Evolutionary conservation across 2,888 invertebrate genomes (phyloP).

Genomic region (Cantharis flavilabris): DNA sequence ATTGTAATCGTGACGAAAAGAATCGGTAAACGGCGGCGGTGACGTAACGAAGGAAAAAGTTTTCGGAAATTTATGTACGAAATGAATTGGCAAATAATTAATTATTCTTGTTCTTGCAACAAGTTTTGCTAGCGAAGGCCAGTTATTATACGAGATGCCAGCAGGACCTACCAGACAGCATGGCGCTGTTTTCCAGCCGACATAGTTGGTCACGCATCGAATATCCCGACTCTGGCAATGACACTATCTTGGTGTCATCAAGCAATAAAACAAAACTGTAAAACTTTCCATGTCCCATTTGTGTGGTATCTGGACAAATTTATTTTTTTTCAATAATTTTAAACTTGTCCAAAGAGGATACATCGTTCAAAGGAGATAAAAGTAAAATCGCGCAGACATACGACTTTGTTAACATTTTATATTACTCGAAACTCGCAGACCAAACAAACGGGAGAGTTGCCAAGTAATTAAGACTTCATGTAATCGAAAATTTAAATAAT

Average conservation of each 20-base stretch:
- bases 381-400: background rate
- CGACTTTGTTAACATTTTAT: constrained; percentile 1
- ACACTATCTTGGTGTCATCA: constrained; percentile 27
- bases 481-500: background rate
- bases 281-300: constrained; percentile 29
- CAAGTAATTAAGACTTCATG: constrained; percentile 10
- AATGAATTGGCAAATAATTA: constrained; percentile 13
- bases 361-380: background rate
- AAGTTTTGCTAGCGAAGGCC: constrained; percentile 25
- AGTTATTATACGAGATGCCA: constrained; percentile 24
- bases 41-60: background rate
- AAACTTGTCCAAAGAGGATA: background rate
- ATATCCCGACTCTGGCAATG: constrained; percentile 22
- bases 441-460: constrained; percentile 12
- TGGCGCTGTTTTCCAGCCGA: constrained; percentile 28
- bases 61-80: background rate
- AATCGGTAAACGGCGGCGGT: background rate
- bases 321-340: background rate
- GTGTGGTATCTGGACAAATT: constrained; percentile 1
- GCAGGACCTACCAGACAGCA: constrained; percentile 28
- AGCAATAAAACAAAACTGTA: constrained; percentile 14
- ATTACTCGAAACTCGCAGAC: constrained; percentile 3
- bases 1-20: background rate
- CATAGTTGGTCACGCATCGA: constrained; percentile 26
- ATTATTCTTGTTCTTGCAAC: constrained; percentile 23